Evolutionary conservation across 1,140 invertebrate species (phyloP).

Genomic region (Thaumatotibia leucotreta): DNA sequence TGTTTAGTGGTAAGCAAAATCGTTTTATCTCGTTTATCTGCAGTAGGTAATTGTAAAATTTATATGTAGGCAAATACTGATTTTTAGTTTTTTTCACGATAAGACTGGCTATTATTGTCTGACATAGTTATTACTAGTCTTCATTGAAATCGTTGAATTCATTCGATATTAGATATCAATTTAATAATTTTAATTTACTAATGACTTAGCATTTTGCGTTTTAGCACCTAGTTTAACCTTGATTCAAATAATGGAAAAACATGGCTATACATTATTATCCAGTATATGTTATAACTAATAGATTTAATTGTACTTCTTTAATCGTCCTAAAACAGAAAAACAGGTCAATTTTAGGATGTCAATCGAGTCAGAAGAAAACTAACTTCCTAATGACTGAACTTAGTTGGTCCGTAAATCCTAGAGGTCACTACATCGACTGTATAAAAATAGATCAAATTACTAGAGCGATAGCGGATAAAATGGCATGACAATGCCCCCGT

Average conservation of each 20-base stretch:
- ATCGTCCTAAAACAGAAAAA: too few relatives aligned
- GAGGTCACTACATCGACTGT: neutral
- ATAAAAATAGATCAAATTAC: neutral
- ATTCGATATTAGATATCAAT: neutral
- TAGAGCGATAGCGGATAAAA: neutral
- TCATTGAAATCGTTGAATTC: neutral
- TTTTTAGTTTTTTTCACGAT: neutral
- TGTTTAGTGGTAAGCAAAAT: neutral
- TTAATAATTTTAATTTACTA: neutral
- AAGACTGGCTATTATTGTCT: neutral
- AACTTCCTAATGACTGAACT: neutral
- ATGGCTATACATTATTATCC: too few relatives aligned
- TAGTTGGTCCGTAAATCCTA: neutral
- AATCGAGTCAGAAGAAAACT: too few relatives aligned
- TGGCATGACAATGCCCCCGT: neutral
- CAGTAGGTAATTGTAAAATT: neutral
- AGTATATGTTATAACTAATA: too few relatives aligned
- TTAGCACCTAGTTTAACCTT: neutral
- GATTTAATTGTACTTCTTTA: too few relatives aligned
- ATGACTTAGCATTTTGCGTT: neutral
- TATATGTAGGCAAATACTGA: neutral
- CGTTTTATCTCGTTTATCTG: constrained; percentile 4
- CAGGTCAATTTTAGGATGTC: too few relatives aligned
- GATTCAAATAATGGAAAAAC: neutral
- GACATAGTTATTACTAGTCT: neutral